Percentiles rank a stretch among this genome's conserved stretches.
These are phyloP conservation scores for Metridium senile DNA, from an alignment of 92 coral and sea anemone genomes.

Conservation along the genomic window DNA sequence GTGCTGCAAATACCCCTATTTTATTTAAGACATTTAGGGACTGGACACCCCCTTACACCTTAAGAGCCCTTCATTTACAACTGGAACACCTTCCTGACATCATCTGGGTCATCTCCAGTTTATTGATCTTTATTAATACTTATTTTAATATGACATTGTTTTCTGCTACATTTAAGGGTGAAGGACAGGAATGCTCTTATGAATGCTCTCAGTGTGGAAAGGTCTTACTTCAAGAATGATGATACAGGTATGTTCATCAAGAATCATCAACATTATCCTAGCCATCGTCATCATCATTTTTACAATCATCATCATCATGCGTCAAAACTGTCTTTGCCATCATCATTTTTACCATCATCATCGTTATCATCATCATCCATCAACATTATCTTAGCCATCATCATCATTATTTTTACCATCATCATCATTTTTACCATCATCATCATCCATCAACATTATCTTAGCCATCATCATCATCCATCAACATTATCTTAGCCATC, in stretches of 20 bases:
- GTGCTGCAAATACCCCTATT: no score
- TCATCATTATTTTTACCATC: background rate
- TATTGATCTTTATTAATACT: no score
- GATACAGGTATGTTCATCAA: constrained; percentile 20
- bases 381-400: background rate
- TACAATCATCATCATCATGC: background rate
- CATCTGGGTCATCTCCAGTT: no score
- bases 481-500: background rate
- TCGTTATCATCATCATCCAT: background rate
- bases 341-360: background rate
- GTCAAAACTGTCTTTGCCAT: background rate
- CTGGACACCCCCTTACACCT: no score
- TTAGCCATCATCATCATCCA: background rate
- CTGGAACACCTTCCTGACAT: no score
- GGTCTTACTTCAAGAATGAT: constrained; percentile 31
- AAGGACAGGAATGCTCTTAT: constrained; percentile 46
- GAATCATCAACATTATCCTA: background rate
- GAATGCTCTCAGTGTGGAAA: constrained; percentile 33
- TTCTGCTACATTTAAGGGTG: constrained; percentile 28
- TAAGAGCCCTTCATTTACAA: no score
- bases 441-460: background rate
- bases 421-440: no score
- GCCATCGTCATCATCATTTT: background rate
- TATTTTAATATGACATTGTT: background rate
- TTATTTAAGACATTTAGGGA: no score